Conservation (phyloP, 2,888 invertebrate species). For the Limnephilus rhombicus region DNA sequence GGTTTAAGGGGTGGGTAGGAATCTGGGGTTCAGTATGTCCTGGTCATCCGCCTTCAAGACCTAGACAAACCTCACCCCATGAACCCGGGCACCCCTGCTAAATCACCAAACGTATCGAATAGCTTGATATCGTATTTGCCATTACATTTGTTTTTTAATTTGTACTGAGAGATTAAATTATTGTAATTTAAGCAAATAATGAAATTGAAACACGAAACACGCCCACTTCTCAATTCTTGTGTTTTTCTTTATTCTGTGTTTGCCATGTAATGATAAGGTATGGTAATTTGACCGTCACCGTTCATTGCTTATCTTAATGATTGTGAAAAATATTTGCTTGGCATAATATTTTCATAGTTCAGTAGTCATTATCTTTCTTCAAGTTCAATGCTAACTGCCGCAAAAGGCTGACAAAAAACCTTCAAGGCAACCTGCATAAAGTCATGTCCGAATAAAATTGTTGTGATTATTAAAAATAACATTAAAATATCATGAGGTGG, state of each 20-base stretch:
- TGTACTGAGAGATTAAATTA: too few species aligned
- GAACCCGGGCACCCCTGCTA: too few species aligned
- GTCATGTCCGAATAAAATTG: neutral
- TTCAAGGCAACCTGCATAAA: neutral
- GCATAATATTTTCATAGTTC: neutral
- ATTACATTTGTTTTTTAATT: too few species aligned
- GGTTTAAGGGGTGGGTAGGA: too few species aligned
- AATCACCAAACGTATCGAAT: too few species aligned
- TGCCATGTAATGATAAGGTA: neutral
- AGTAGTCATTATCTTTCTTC: neutral
- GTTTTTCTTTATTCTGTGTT: neutral
- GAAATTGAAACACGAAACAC: too few species aligned
- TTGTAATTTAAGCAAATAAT: too few species aligned
- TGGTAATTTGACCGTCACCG: neutral
- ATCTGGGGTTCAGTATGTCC: too few species aligned
- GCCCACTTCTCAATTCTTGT: too few species aligned
- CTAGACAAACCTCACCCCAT: too few species aligned
- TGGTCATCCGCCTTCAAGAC: too few species aligned
- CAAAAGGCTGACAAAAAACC: neutral
- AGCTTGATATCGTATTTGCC: too few species aligned
- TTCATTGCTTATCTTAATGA: neutral
- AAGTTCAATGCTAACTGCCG: neutral
- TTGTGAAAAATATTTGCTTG: neutral
- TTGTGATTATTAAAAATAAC: neutral
- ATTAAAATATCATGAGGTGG: neutral